Conservation (phyloP, 2,113 vertebrate genomes). For the Desmodus rotundus region DNA sequence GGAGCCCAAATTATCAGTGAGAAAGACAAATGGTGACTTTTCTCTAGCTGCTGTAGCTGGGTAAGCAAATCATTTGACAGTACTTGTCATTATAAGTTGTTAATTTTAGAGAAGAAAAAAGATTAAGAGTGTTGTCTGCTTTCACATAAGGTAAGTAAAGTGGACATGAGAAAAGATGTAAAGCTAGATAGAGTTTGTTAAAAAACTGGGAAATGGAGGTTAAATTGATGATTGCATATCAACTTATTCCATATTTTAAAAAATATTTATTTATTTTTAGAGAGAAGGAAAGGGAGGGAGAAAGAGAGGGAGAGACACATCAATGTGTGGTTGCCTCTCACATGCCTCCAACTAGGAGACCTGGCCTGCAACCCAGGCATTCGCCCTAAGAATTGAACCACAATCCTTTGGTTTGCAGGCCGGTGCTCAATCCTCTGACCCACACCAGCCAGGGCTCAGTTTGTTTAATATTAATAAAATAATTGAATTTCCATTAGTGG, state of each 20-base stretch:
- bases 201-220: background rate
- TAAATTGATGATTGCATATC: background rate
- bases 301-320: too few relatives aligned
- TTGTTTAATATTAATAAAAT: background rate
- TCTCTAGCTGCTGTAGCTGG: background rate
- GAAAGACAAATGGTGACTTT: slow-evolving; percentile 20
- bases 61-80: slow-evolving; percentile 18
- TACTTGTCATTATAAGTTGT: background rate
- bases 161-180: background rate
- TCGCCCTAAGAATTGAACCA: too few relatives aligned
- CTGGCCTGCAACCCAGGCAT: too few relatives aligned
- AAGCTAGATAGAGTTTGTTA: background rate
- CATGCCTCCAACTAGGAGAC: too few relatives aligned
- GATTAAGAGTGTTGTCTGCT: background rate
- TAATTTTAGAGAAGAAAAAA: background rate
- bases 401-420: too few relatives aligned
- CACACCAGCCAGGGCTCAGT: too few relatives aligned
- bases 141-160: background rate
- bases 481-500: background rate
- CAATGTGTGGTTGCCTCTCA: too few relatives aligned
- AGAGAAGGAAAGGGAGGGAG: too few relatives aligned
- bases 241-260: background rate
- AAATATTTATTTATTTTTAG: too few relatives aligned
- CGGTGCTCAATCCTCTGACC: too few relatives aligned
- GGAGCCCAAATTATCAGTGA: slow-evolving; percentile 22